Evolutionary conservation across 2,113 vertebrate species (phyloP), one percentile per base, ranked within the genome.

Genomic region (Sylvilagus bachmani): DNA sequence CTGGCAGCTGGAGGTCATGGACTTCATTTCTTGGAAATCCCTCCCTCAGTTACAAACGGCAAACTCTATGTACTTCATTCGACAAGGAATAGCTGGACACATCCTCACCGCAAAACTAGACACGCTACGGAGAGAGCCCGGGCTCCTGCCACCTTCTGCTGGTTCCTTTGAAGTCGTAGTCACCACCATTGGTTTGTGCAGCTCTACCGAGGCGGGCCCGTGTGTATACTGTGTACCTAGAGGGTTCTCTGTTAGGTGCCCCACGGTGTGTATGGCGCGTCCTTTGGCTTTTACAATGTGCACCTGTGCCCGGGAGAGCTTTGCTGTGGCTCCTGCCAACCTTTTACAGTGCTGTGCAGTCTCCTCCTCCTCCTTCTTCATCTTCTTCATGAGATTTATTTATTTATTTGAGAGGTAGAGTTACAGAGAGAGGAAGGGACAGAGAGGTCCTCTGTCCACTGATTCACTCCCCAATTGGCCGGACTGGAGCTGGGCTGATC

Each of bases 231-330:
- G 25, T 22, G 27, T 89, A 62, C 11, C 13, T 0, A 4, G 6
- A 8, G 27, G 17, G 58, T 29, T 78, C 74, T n/a, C 79, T 80
- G 22, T 11, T 17, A 29, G 2, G 0, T 24, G 8, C 29, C 14
- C 24, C 1, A 17, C 1, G 0, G 67, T 3, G 6, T 22, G 0
- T 21, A 2, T 8, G 8, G 21, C 1, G 29, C 61, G 10, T 71
- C 22, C 1, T 8, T 58, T 14, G 77, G 55, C 36, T 70, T 77
- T 70, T 55, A 36, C 64, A 25, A 2, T 7, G 25, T 70, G 49
- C 16, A 14, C 24, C 10, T 4, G 3, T 9, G 36, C 25, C 87
- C 66, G 3, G 31, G 87, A 66, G 29, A 36, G 29, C 31, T 84
- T 91, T 44, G 16, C 21, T 19, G 5, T 0, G 3, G 44, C 1